Conservation (phyloP, 2,797 vertebrate species). For the Amazona ochrocephala region DNA sequence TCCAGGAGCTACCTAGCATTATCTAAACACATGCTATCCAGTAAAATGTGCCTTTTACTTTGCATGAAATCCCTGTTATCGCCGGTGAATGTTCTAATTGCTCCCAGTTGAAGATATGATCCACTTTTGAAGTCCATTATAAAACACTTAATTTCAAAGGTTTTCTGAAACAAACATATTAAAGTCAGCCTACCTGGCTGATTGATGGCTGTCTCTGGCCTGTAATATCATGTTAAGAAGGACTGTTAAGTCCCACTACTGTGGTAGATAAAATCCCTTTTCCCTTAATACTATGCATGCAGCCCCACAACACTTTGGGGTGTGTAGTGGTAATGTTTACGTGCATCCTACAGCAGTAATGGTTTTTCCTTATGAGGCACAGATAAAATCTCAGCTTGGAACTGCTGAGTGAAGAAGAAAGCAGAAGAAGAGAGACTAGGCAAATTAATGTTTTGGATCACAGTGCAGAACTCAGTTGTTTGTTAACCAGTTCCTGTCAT, state of each 20-base stretch:
- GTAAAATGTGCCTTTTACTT: background rate
- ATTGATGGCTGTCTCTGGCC: background rate
- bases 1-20: background rate
- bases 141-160: background rate
- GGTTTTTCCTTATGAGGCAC: background rate
- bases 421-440: background rate
- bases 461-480: background rate
- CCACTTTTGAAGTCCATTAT: background rate
- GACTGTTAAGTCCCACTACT: background rate
- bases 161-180: background rate
- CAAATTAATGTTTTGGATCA: background rate
- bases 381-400: background rate
- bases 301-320: background rate
- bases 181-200: background rate
- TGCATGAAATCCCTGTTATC: background rate
- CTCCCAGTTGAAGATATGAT: background rate
- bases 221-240: background rate
- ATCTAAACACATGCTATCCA: background rate
- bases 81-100: background rate
- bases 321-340: background rate
- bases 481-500: background rate
- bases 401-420: background rate
- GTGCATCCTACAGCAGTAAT: background rate
- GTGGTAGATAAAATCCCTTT: background rate
- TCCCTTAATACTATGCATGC: background rate